phyloP scores from a whole-genome alignment of 2,797 vertebrate genomes.

The Dermochelys coriacea region DNA sequence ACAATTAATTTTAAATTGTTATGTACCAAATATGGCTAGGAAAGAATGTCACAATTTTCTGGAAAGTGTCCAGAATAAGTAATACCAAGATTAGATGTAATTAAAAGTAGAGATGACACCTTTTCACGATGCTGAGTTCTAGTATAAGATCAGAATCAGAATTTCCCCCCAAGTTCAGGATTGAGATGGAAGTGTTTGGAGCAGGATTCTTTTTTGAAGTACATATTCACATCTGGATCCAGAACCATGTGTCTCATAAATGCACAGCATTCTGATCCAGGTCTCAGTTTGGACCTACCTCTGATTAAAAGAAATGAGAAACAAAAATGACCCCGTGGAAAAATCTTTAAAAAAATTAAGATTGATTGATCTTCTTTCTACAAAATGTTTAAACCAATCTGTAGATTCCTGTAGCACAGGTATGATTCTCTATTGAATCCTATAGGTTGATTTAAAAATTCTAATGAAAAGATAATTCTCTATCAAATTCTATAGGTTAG shows the following conservation, averaged over 20 bases:
- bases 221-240: not conserved
- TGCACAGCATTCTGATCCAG: not conserved
- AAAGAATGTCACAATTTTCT: not conserved
- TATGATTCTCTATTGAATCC: not conserved
- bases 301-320: not conserved
- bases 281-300: not conserved
- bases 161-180: not conserved
- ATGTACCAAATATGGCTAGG: not conserved
- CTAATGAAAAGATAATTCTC: not conserved
- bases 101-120: not conserved
- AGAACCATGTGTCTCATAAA: not conserved
- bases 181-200: not conserved
- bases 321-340: not conserved
- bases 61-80: not conserved
- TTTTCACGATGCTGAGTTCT: not conserved
- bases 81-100: not conserved
- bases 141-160: not conserved
- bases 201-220: constrained; percentile 11
- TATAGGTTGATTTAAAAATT: not conserved
- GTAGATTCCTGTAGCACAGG: not conserved
- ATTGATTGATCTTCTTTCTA: not conserved
- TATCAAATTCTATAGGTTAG: not conserved
- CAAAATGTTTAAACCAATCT: not conserved
- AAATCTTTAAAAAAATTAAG: not conserved
- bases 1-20: not conserved